A percentile compares a stretch with the other conserved stretches of the same genome.
Evolutionary conservation across 2,113 vertebrate species (phyloP).

Genomic region (Terrapene triunguis): DNA sequence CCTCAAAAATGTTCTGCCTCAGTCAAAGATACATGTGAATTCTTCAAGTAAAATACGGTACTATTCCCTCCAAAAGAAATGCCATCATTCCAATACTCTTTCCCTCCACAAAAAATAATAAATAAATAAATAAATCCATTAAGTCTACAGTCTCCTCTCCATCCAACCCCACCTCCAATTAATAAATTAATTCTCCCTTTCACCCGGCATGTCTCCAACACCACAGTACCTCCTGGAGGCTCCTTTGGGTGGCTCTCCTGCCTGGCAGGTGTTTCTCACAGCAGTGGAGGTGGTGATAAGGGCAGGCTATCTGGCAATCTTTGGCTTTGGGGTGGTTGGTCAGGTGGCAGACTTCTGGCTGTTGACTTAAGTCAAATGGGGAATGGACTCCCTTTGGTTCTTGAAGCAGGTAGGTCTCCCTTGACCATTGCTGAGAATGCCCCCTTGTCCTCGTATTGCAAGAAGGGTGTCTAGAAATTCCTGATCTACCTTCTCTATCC

Average conservation of each 20-base stretch:
- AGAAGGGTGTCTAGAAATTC: neutral
- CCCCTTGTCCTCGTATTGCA: accelerated
- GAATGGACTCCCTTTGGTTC: neutral
- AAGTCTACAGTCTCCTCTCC: neutral
- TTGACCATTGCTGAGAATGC: neutral
- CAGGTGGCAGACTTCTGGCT: neutral
- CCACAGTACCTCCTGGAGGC: accelerated
- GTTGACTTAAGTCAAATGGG: neutral
- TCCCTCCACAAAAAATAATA: neutral
- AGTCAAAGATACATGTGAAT: neutral
- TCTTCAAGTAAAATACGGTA: conserved; percentile 1
- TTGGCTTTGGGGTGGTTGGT: accelerated
- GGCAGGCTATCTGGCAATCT: neutral
- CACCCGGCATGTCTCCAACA: neutral
- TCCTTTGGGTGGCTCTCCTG: neutral
- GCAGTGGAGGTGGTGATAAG: accelerated
- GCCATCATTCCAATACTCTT: neutral
- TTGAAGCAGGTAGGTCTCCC: neutral
- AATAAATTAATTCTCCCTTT: neutral
- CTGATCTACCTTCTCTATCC: neutral
- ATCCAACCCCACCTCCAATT: neutral
- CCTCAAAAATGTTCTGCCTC: conserved; percentile 32
- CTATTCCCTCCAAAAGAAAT: conserved; percentile 32
- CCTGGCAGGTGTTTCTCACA: neutral
- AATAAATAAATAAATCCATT: neutral